Base-by-base conservation (phyloP, 2,797 vertebrate species). In the Acrossocheilus wenchowensis region DNA sequence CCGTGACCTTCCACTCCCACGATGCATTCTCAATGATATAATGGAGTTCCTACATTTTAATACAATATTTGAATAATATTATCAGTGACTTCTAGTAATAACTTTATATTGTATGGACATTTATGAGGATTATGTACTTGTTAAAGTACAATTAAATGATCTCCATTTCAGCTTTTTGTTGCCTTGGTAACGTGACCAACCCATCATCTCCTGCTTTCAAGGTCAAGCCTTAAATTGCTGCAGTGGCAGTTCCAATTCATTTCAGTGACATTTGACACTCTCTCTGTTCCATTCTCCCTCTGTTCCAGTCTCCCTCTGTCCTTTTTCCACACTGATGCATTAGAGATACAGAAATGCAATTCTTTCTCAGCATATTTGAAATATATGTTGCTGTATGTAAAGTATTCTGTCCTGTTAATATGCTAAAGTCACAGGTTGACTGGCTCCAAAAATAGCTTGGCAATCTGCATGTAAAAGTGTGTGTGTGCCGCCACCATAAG, bases 211-310 rank as follows among this genome's bases (percentile, higher is more conserved):
- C 2, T 64, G 48, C 68, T 74, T 66, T 83, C 82, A 88, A 89
- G 78, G 87, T 84, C 78, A 79, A 84, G 83, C 62, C 34, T 78
- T 79, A 84, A 87, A 86, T 54, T 84, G 54, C 85, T 86, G 78
- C 80, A 87, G 50, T 82, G 81, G 75, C 88, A 80, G 12, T 69
- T 85, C 45, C 60, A 81, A 68, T 73, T 80, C 45, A 83, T 66
- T 66, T 73, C 82, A 26, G 66, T 85, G 84, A 80, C 52, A 85
- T 72, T 26, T 81, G 85, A 81, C 71, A 81, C 85, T 66, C 23
- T 66, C 23, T 86, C 54, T 39, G 34, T 52, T 66, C 30, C 84
- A 62, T 73, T 74, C 34, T 54, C 48, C 72, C 60, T 54, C n/a
- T 34, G 5, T 26, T 26, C 26, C 26, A 26, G 26, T 72, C 75